Evolutionary conservation across 2,113 vertebrate genomes (phyloP).

Genomic region (Chloropsis cyanopogon): DNA sequence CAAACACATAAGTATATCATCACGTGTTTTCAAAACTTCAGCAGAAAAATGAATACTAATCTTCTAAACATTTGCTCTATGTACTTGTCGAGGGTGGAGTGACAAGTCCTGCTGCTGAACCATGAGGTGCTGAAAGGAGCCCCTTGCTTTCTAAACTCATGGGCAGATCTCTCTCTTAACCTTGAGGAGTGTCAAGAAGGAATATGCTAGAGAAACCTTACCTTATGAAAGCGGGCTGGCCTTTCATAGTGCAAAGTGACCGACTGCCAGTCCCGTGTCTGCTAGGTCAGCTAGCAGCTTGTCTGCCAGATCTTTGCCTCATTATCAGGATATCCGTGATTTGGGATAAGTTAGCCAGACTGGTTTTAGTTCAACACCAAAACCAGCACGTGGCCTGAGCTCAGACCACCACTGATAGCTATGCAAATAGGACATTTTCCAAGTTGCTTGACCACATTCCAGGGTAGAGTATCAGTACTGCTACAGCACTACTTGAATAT

Average conservation of each 20-base stretch:
- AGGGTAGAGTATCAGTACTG: neutral
- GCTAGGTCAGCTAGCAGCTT: neutral
- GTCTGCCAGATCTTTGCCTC: neutral
- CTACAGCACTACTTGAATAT: neutral
- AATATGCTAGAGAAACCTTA: neutral
- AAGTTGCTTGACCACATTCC: neutral
- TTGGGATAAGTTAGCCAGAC: neutral
- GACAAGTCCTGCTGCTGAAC: neutral
- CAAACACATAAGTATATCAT: neutral
- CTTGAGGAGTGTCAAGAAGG: neutral
- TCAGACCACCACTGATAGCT: neutral
- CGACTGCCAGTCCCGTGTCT: neutral
- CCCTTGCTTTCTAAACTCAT: neutral
- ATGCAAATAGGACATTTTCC: neutral
- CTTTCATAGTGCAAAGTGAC: neutral
- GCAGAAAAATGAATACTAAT: neutral
- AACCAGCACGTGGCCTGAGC: neutral
- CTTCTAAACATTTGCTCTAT: neutral
- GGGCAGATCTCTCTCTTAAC: neutral
- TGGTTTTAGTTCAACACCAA: neutral
- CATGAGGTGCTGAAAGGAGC: neutral
- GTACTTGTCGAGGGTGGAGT: neutral
- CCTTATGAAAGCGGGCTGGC: neutral
- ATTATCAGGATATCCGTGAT: neutral
- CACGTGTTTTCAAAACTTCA: neutral